Base-by-base conservation (phyloP, 2,888 invertebrate genomes). In the Drosophila pegasa region DNA sequence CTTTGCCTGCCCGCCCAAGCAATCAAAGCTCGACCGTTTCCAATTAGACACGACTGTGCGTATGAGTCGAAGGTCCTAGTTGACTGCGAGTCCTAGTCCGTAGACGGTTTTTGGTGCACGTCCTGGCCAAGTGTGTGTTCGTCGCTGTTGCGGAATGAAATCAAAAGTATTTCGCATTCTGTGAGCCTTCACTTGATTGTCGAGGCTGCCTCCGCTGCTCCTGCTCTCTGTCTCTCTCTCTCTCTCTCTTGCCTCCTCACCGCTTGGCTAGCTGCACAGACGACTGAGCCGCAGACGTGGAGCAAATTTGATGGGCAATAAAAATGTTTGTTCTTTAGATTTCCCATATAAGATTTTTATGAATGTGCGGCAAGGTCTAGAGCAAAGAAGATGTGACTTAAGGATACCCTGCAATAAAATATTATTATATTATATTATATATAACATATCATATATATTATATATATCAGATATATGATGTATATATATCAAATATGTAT, bases 291-390 rank as follows among this genome's bases (percentile, higher is more conserved):
- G 71, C 68, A 78, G 68, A 68, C 67, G 55, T 29, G 55, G 40
- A 66, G 72, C 65, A 75, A 69, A 78, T 69, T 75, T 77, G 84
- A 86, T 69, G 80, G 71, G 84, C 88, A 86, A 84, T 84, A 84
- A 86, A 84, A 84, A 68, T 71, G 71, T 72, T 68, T 63, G 76
- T 62, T 69, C 82, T 75, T 69, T 69, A 43, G 64, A 65, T 77
- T 75, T 64, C 37, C 41, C 59, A 67, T 52, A 50, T 55, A 77
- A 75, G 79, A 75, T 47, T 67, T 68, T 63, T 67, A 8, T 56
- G 22, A 73, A 77, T 52, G 47, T 77, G 33, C 33, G 38, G 16
- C 38, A 27, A 22, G 5, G 14, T 25, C 16, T 2, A 20, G 2
- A 6, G 0, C 7, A 18, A 29, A n/a, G 1, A 6, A 6, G 2